phyloP scores from a whole-genome alignment of 2,888 invertebrate genomes.

The Gibbula magus region DNA sequence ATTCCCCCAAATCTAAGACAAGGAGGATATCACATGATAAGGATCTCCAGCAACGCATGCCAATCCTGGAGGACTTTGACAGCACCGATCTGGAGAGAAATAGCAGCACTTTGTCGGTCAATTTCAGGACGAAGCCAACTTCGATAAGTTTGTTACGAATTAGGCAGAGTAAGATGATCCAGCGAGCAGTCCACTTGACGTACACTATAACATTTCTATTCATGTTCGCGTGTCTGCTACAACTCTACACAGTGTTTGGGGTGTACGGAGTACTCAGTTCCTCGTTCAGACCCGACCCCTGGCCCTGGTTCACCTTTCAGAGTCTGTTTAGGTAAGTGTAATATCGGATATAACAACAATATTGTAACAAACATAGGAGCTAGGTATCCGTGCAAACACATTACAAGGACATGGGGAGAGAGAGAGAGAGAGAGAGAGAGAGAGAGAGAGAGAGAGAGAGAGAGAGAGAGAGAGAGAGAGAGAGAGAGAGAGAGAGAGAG shows the following conservation, averaged over 20 bases:
- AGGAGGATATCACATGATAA: not conserved
- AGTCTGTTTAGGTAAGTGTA: slow-evolving; percentile 70
- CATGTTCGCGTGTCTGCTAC: slow-evolving; percentile 77
- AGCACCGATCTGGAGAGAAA: slow-evolving; percentile 19
- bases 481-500: not conserved
- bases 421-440: no score
- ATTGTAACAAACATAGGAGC: no score
- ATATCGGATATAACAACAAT: not conserved
- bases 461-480: not conserved
- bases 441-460: no score
- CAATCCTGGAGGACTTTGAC: slow-evolving; percentile 20
- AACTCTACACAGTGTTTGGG: slow-evolving; percentile 77
- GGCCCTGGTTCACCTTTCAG: slow-evolving; percentile 80
- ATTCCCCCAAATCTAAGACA: slow-evolving; percentile 8
- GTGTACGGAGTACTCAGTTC: slow-evolving; percentile 76
- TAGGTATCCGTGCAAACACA: no score
- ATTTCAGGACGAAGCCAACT: slow-evolving; percentile 39
- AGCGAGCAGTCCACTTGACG: slow-evolving; percentile 77
- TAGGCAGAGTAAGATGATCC: slow-evolving; percentile 74
- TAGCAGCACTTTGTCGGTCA: slow-evolving; percentile 20
- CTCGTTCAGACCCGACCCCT: slow-evolving; percentile 73
- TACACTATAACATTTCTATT: slow-evolving; percentile 78
- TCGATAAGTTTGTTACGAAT: slow-evolving; percentile 54
- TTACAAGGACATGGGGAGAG: no score
- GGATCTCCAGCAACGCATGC: not conserved